phyloP scores from a whole-genome alignment of 2,797 vertebrate species.

The Holocentrus rufus region DNA sequence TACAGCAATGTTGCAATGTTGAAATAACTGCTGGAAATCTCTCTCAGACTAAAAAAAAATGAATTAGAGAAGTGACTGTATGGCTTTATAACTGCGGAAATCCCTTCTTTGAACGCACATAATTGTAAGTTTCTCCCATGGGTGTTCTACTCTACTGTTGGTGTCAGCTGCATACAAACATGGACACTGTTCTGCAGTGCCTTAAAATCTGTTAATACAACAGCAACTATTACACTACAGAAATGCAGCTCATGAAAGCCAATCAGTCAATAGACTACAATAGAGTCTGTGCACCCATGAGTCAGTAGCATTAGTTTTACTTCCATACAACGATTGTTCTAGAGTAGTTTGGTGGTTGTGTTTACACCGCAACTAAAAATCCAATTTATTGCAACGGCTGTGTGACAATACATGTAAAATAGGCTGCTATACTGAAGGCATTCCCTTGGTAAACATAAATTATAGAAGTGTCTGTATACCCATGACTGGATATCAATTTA shows the following conservation, averaged over 20 bases:
- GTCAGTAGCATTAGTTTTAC: slow-evolving; percentile 54
- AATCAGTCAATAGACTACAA: slow-evolving; percentile 34
- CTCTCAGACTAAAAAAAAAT: slow-evolving; percentile 43
- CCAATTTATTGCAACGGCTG: slow-evolving; percentile 14
- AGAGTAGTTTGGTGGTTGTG: slow-evolving; percentile 22
- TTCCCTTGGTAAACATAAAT: slow-evolving; percentile 27
- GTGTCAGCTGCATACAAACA: slow-evolving; percentile 22
- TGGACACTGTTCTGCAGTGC: slow-evolving; percentile 9
- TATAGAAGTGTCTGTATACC: slow-evolving; percentile 34
- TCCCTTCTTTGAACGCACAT: slow-evolving; percentile 29
- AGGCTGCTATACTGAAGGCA: slow-evolving; percentile 9
- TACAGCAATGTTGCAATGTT: slow-evolving; percentile 23
- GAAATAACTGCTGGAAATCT: slow-evolving; percentile 41
- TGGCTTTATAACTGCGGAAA: slow-evolving; percentile 36
- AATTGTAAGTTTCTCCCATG: slow-evolving; percentile 46
- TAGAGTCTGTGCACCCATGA: slow-evolving; percentile 2
- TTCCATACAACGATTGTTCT: slow-evolving; percentile 41
- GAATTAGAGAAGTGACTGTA: slow-evolving; percentile 35
- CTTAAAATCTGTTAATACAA: slow-evolving; percentile 49
- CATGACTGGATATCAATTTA: slow-evolving; percentile 20
- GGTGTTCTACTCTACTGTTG: slow-evolving; percentile 21
- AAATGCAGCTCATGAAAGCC: slow-evolving; percentile 51
- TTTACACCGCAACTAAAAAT: slow-evolving; percentile 36
- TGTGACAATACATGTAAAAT: slow-evolving; percentile 13
- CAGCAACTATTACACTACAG: slow-evolving; percentile 43